Base-by-base conservation (phyloP, 1,140 invertebrate species). In the Cydia strobilella region DNA sequence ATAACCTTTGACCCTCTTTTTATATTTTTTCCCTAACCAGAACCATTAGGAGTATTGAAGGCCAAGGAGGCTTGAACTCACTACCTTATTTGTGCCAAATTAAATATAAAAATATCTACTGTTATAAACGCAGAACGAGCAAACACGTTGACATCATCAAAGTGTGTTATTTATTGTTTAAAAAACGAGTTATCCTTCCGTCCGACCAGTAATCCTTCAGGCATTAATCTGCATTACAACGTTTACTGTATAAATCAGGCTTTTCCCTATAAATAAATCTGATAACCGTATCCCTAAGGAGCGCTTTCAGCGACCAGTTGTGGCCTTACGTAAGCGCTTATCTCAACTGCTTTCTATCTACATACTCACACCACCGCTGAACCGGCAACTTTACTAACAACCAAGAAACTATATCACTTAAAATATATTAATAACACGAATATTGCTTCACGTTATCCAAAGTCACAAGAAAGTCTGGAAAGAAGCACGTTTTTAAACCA, bases 241-340 rank as follows among this genome's bases (percentile, higher is more conserved):
- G 15, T 15, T 51, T 51, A 59, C 15, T 59, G 20, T 20, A 23
- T 59, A 59, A 59, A 51, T 51, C 54, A 20, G 51, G 18, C n/a
- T 59, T 20, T 23, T 23, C 54, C 54, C 9, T 2, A 59, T 12
- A 59, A 59, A 59, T 59, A n/a, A 10, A 23, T 15, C 54, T 23
- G 54, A 59, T 59, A 59, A 59, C 54, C 15, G 20, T 23, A n/a
- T 35, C 65, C 65, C 31, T 10, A 39, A 27, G 65, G 65, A 75
- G 75, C 65, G 77, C 62, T 72, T 62, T 77, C 51, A 65, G 66
- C 76, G 79, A 78, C 75, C 72, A 76, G 75, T 78, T 77, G 12
- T 45, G 73, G 75, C 80, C 83, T 86, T 86, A 86, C 85, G 85
- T 86, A 86, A 85, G 81, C 72, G 77, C 80, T 85, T 84, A 84